These are phyloP conservation scores for Sinocyclocheilus anophthalmus DNA, from an alignment of 2,113 vertebrate species.

Conservation along the genomic window DNA sequence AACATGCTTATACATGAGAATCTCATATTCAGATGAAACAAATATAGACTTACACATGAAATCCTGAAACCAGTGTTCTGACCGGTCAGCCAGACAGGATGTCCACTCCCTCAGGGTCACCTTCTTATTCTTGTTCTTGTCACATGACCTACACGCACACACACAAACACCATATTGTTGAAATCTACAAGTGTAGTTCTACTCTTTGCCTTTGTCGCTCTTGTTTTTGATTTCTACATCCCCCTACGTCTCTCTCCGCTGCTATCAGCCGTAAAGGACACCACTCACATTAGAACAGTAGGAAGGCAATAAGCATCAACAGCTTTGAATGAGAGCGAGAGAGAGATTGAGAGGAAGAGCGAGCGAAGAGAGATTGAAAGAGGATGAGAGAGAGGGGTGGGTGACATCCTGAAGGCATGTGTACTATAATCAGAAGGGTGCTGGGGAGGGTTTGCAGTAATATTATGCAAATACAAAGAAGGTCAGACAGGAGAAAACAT, in stretches of 20 bases:
- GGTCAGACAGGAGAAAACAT: slow-evolving; percentile 44
- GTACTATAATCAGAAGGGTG: slow-evolving; percentile 36
- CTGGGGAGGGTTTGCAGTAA: slow-evolving; percentile 55
- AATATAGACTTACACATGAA: slow-evolving; percentile 70
- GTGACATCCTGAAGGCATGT: slow-evolving; percentile 1
- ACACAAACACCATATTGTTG: slow-evolving; percentile 4
- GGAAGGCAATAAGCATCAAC: slow-evolving; percentile 75
- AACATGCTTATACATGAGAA: not conserved
- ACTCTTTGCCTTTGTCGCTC: slow-evolving; percentile 59
- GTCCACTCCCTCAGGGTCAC: slow-evolving; percentile 78
- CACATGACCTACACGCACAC: slow-evolving; percentile 70
- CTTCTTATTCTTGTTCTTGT: slow-evolving; percentile 74
- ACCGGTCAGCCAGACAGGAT: slow-evolving; percentile 71
- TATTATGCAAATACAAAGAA: slow-evolving; percentile 44
- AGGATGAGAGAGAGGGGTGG: not conserved
- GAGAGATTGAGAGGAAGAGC: slow-evolving; percentile 41
- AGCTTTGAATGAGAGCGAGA: slow-evolving; percentile 58
- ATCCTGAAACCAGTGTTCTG: slow-evolving; percentile 70
- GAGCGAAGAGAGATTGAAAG: slow-evolving; percentile 39
- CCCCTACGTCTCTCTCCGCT: not conserved
- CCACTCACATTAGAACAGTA: slow-evolving; percentile 66
- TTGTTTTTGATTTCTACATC: not conserved
- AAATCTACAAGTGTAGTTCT: slow-evolving; percentile 28
- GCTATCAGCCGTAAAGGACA: slow-evolving; percentile 69
- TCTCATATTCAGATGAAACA: not conserved